These are phyloP conservation scores for Thereuonema tuberculata DNA, from an alignment of 1,140 invertebrate genomes.

Conservation along the genomic window DNA sequence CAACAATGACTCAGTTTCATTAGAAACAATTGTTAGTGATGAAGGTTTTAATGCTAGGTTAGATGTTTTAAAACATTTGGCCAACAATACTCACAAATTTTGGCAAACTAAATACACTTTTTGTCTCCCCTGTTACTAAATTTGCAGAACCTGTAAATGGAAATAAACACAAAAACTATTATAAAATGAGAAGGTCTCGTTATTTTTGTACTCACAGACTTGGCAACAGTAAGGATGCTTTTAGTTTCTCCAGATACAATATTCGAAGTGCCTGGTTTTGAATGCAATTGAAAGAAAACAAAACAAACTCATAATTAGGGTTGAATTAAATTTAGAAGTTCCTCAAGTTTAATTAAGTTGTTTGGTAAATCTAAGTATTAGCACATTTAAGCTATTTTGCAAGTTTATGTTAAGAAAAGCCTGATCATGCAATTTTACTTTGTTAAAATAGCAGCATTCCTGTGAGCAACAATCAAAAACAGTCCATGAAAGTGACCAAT, in stretches of 20 bases:
- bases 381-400: too few species aligned
- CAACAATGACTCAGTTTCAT: too few species aligned
- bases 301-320: not conserved
- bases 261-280: constrained; percentile 33
- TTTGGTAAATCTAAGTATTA: too few species aligned
- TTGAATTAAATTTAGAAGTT: too few species aligned
- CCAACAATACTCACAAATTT: constrained; percentile 43
- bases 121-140: constrained; percentile 72
- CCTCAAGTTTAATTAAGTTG: too few species aligned
- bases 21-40: too few species aligned
- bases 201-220: constrained; percentile 29
- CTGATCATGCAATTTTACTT: too few species aligned
- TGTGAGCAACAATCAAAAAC: too few species aligned
- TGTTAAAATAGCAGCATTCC: too few species aligned
- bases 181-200: constrained; percentile 10
- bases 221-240: constrained; percentile 37
- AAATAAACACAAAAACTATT: constrained; percentile 15
- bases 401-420: too few species aligned
- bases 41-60: too few species aligned
- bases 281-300: not conserved
- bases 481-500: too few species aligned
- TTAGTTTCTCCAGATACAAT: constrained; percentile 37
- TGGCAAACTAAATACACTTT: constrained; percentile 73
- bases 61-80: not conserved
- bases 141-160: constrained; percentile 67